Conservation (phyloP, 2,888 invertebrate species). For the Odontocerum albicorne region DNA sequence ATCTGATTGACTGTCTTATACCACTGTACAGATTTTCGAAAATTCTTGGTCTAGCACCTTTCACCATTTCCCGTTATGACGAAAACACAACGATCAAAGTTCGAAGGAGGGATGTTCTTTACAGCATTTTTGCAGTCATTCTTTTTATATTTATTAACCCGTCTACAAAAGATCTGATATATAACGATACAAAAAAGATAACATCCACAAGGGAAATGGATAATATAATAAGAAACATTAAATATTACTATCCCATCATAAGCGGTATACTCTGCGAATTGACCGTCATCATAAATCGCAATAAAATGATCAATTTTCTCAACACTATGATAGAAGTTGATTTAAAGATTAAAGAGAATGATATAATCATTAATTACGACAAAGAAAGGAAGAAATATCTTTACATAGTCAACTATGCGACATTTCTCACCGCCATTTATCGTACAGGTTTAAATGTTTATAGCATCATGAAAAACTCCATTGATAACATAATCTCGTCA, state of each 20-base stretch:
- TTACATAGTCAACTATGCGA: no score
- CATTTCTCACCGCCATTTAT: no score
- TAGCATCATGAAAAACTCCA: background rate
- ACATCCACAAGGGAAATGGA: constrained; percentile 3
- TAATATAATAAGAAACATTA: constrained; percentile 2
- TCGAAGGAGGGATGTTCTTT: constrained; percentile 2
- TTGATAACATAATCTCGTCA: background rate
- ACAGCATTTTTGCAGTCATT: background rate
- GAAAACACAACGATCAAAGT: background rate
- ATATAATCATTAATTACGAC: constrained; percentile 10
- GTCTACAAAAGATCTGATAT: background rate
- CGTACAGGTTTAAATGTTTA: no score
- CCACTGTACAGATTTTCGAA: constrained; percentile 21
- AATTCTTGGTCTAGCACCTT: constrained; percentile 22
- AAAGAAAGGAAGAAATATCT: background rate
- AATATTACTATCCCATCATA: constrained; percentile 7
- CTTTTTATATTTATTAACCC: background rate
- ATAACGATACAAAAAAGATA: background rate
- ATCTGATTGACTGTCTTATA: constrained; percentile 4
- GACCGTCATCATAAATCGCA: constrained; percentile 2
- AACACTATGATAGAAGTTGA: constrained; percentile 11
- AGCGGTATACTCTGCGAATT: background rate
- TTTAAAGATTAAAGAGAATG: constrained; percentile 5
- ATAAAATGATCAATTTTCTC: constrained; percentile 1
- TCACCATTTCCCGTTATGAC: constrained; percentile 12